Percentiles rank a stretch among this genome's conserved stretches.
Conservation (phyloP, 2,113 vertebrate genomes). For the Coptodon bakossiorum region DNA sequence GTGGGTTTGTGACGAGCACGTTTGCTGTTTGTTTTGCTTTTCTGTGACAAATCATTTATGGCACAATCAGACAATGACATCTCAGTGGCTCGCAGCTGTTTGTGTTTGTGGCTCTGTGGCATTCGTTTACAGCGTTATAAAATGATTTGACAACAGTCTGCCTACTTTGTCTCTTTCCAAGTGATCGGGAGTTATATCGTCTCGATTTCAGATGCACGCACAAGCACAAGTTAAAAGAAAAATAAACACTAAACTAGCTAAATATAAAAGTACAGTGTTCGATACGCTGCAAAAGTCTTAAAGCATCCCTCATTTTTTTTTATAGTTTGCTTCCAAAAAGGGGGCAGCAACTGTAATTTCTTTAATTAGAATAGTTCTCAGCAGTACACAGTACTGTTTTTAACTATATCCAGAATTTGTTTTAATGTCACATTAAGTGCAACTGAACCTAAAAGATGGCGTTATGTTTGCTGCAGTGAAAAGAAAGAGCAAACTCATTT, state of each 20-base stretch:
- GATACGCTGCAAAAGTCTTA: neutral
- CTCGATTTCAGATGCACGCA: neutral
- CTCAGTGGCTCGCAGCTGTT: slow-evolving; percentile 38
- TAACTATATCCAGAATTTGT: neutral
- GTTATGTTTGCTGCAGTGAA: neutral
- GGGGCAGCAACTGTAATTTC: neutral
- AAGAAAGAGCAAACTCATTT: too few species aligned
- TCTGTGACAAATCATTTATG: slow-evolving; percentile 50
- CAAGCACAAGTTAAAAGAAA: neutral
- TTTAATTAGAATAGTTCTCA: rapidly evolving
- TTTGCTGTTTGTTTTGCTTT: slow-evolving; percentile 28
- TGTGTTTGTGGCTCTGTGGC: slow-evolving; percentile 54
- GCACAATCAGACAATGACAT: slow-evolving; percentile 53
- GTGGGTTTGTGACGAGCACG: slow-evolving; percentile 15
- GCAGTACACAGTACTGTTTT: neutral
- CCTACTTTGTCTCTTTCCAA: neutral
- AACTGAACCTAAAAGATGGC: neutral
- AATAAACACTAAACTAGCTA: neutral
- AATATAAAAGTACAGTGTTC: neutral
- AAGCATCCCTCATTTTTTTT: neutral
- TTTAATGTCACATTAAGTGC: neutral
- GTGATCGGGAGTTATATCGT: neutral
- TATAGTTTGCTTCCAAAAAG: neutral
- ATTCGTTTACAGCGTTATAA: slow-evolving; percentile 44
- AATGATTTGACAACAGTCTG: slow-evolving; percentile 41